Evolutionary conservation across 2,797 vertebrate species (phyloP).

Genomic region (Sebastiscus tertius): DNA sequence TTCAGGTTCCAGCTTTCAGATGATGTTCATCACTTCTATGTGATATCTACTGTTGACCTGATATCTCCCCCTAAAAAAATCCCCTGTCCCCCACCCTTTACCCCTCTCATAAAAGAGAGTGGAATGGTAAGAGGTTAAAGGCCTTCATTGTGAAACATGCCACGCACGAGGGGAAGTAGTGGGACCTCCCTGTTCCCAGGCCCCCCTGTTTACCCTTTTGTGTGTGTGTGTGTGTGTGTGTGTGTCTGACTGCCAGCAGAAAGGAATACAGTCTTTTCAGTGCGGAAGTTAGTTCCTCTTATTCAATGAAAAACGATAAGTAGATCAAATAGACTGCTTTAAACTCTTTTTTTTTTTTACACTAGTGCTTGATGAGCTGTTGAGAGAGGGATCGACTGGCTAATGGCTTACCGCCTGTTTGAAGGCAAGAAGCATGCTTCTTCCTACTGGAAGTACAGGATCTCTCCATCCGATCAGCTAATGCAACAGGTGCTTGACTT

Average conservation of each 20-base stretch:
- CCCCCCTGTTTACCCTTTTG: not conserved
- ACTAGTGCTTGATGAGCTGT: not conserved
- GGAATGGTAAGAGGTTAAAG: slow-evolving; percentile 23
- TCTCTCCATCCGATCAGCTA: slow-evolving; percentile 79
- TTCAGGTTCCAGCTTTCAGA: too few relatives aligned
- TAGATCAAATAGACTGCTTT: not conserved
- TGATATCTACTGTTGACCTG: too few relatives aligned
- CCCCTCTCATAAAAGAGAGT: too few relatives aligned
- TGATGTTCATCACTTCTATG: too few relatives aligned
- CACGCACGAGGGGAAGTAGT: slow-evolving; percentile 4
- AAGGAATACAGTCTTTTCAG: not conserved
- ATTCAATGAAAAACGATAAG: not conserved
- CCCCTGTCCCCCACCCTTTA: too few relatives aligned
- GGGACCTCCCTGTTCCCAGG: slow-evolving; percentile 1
- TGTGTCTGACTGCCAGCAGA: not conserved
- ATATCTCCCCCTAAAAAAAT: too few relatives aligned
- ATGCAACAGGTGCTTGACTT: slow-evolving; percentile 77
- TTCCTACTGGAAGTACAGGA: slow-evolving; percentile 83
- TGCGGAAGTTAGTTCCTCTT: not conserved
- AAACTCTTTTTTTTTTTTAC: not conserved
- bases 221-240: not conserved
- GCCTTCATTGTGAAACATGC: slow-evolving; percentile 18
- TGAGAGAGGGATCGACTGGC: not conserved
- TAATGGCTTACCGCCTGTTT: slow-evolving; percentile 82
- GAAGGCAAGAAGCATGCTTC: slow-evolving; percentile 80